phyloP scores from a whole-genome alignment of 2,113 vertebrate species.

The Myiopsitta monachus region DNA sequence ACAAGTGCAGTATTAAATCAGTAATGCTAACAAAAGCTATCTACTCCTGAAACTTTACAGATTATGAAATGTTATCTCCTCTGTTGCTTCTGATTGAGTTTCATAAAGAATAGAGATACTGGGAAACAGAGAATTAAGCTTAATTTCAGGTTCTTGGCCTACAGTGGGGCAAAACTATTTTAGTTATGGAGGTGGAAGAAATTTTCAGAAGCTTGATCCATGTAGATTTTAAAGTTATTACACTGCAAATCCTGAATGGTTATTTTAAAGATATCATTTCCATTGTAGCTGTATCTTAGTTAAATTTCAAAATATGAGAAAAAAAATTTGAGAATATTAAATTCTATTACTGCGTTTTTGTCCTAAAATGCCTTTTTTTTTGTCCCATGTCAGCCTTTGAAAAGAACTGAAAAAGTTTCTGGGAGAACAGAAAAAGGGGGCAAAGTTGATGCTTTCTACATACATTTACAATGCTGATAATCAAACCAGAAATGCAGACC shows the following conservation, averaged over 20 bases:
- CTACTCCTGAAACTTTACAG: not conserved
- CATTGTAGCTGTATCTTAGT: not conserved
- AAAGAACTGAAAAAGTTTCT: not conserved
- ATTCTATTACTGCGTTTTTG: not conserved
- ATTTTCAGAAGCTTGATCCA: not conserved
- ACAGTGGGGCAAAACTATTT: not conserved
- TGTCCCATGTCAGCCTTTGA: not conserved
- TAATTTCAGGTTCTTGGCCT: not conserved
- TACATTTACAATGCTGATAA: not conserved
- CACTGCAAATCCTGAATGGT: not conserved
- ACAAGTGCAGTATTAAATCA: not conserved
- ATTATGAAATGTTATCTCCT: not conserved
- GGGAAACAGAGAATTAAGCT: not conserved
- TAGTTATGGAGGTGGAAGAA: not conserved
- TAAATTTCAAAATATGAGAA: not conserved
- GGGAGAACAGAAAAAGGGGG: not conserved
- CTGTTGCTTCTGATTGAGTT: not conserved
- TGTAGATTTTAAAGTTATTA: not conserved
- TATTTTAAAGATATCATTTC: not conserved
- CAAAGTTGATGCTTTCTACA: not conserved
- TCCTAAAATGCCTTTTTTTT: not conserved
- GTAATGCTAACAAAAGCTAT: not conserved
- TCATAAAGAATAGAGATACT: not conserved
- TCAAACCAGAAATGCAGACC: not conserved
- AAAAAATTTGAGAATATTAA: not conserved